Percentiles rank a stretch among this genome's conserved stretches.
phyloP scores from a whole-genome alignment of 2,113 vertebrate genomes.

The Tympanuchus pallidicinctus region DNA sequence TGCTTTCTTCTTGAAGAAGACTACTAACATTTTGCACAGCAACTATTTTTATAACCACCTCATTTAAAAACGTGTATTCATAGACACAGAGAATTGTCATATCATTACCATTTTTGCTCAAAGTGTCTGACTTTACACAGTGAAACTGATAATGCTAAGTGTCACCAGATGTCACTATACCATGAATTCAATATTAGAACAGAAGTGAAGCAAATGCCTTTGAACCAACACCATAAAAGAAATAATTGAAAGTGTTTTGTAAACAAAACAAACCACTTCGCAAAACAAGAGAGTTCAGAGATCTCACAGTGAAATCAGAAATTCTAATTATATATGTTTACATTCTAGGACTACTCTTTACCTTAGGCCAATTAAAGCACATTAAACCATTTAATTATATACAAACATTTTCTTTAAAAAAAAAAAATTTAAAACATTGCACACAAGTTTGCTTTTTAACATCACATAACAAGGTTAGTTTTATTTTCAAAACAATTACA shows the following conservation, averaged over 20 bases:
- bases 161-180: slow-evolving; percentile 68
- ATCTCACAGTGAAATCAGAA: slow-evolving; percentile 83
- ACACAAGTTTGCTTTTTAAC: slow-evolving; percentile 71
- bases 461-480: slow-evolving; percentile 69
- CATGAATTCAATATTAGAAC: slow-evolving; percentile 55
- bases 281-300: slow-evolving; percentile 71
- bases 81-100: slow-evolving; percentile 67
- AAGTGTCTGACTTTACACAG: slow-evolving; percentile 71
- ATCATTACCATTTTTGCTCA: slow-evolving; percentile 65
- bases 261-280: slow-evolving; percentile 69
- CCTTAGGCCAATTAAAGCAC: slow-evolving; percentile 79
- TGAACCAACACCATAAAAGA: slow-evolving; percentile 57
- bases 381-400: slow-evolving; percentile 75
- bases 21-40: slow-evolving; percentile 87
- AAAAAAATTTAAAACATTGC: slow-evolving; percentile 62
- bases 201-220: slow-evolving; percentile 69
- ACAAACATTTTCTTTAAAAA: slow-evolving; percentile 63
- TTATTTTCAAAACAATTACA: slow-evolving; percentile 73
- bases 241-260: slow-evolving; percentile 62
- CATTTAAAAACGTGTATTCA: slow-evolving; percentile 75
- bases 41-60: slow-evolving; percentile 84
- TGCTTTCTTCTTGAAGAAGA: slow-evolving; percentile 87
- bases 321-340: slow-evolving; percentile 77
- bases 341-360: slow-evolving; percentile 75
- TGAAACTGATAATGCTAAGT: slow-evolving; percentile 70